Base-by-base conservation (phyloP, 1,140 invertebrate species). In the Thaumatotibia leucotreta region DNA sequence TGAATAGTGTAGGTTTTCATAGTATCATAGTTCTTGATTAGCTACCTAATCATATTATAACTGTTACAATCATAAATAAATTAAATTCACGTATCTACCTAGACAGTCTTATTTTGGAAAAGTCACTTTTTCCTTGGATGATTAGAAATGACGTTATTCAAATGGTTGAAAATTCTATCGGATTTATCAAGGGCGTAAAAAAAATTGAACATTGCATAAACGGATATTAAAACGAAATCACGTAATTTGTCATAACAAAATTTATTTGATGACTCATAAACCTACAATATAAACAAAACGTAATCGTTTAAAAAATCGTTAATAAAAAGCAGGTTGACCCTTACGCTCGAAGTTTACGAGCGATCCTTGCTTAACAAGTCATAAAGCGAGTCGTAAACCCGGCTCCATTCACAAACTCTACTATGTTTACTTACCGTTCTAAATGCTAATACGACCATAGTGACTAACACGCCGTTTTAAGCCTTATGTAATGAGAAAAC, bases 331-430 rank as follows among this genome's bases (percentile, higher is more conserved):
- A 39, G 45, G 45, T 29, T 50, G 23, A 65, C 23, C 23, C 20
- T 31, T 49, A 65, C 23, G 11, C 20, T 31, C 17, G 17, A 50
- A 22, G 24, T 86, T 86, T 83, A 88, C 80, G 82, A 88, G 80
- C 80, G 79, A 84, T 85, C 82, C 80, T 88, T 84, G 83, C 81
- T 88, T 90, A 87, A 83, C 79, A 89, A 80, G 75, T 88, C 88
- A 82, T 90, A 90, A 89, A 90, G 80, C 76, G 77, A 84, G 70
- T 80, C 83, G 79, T 90, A 90, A 90, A 90, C 79, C 82, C 77
- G 75, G 69, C 75, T 80, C 83, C 84, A 86, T 90, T 88, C 80
- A 86, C 77, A 79, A 83, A 79, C 67, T 83, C 72, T 45, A 73
- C 79, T 79, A 77, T 85, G 79, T 86, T 88, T 86, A 83, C 83